phyloP scores from a whole-genome alignment of 2,888 invertebrate genomes.

The Yponomeuta sedellus region DNA sequence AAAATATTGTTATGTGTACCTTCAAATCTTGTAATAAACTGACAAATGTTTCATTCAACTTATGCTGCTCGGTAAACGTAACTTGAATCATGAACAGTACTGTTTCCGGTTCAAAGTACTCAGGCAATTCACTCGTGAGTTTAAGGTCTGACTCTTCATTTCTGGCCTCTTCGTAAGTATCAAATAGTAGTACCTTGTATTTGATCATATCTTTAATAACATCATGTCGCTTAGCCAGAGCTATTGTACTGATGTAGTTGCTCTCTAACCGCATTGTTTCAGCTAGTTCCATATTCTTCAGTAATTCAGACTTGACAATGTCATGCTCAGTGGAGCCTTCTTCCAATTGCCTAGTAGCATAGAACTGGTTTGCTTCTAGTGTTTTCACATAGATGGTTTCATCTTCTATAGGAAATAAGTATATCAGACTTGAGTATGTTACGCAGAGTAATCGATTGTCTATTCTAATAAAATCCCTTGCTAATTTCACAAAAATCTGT shows the following conservation, averaged over 20 bases:
- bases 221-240: constrained; percentile 52
- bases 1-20: constrained; percentile 44
- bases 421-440: constrained; percentile 48
- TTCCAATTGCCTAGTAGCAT: constrained; percentile 40
- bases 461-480: constrained; percentile 46
- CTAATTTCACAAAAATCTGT: constrained; percentile 43
- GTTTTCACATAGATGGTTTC: constrained; percentile 33
- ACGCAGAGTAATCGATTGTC: constrained; percentile 50
- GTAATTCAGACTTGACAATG: constrained; percentile 41
- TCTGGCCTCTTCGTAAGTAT: constrained; percentile 46
- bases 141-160: constrained; percentile 33
- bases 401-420: constrained; percentile 41
- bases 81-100: constrained; percentile 45
- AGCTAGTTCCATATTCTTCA: constrained; percentile 39
- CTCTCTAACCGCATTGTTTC: constrained; percentile 42
- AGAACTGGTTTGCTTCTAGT: constrained; percentile 33
- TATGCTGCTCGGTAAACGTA: constrained; percentile 29
- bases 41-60: constrained; percentile 36
- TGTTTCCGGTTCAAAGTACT: constrained; percentile 42
- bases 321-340: constrained; percentile 44
- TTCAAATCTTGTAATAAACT: constrained; percentile 38
- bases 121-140: constrained; percentile 40
- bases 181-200: constrained; percentile 38
- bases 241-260: constrained; percentile 45
- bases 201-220: constrained; percentile 44